Conservation (phyloP, 2,113 vertebrate genomes). For the Erythrolamprus reginae region DNA sequence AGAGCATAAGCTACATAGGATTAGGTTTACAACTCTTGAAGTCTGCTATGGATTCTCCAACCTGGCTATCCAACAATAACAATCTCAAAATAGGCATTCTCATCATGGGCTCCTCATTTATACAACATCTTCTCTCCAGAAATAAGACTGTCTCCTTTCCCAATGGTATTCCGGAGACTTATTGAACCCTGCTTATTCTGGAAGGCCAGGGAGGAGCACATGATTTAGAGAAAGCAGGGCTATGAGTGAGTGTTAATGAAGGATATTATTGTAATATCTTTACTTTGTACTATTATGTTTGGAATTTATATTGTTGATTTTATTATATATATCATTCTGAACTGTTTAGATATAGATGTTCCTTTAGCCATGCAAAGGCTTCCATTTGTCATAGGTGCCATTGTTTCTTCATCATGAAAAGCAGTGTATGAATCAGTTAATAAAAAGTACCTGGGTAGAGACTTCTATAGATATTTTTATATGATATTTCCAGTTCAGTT, state of each 20-base stretch:
- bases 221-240: neutral
- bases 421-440: neutral
- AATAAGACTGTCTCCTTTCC: neutral
- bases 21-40: too few relatives aligned
- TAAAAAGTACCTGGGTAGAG: neutral
- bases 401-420: neutral
- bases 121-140: neutral
- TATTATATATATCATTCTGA: neutral
- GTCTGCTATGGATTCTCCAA: neutral
- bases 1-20: too few relatives aligned
- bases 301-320: neutral
- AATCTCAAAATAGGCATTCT: neutral
- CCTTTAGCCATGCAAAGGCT: neutral
- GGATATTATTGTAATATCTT: neutral
- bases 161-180: neutral
- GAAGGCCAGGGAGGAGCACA: neutral
- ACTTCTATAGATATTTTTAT: neutral
- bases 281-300: neutral
- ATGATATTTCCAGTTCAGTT: neutral
- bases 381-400: neutral
- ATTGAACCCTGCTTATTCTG: neutral
- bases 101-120: neutral
- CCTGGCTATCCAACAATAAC: neutral
- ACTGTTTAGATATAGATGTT: neutral
- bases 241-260: neutral